Base-by-base conservation (phyloP, 2,797 vertebrate species). In the Pipistrellus pipistrellus region DNA sequence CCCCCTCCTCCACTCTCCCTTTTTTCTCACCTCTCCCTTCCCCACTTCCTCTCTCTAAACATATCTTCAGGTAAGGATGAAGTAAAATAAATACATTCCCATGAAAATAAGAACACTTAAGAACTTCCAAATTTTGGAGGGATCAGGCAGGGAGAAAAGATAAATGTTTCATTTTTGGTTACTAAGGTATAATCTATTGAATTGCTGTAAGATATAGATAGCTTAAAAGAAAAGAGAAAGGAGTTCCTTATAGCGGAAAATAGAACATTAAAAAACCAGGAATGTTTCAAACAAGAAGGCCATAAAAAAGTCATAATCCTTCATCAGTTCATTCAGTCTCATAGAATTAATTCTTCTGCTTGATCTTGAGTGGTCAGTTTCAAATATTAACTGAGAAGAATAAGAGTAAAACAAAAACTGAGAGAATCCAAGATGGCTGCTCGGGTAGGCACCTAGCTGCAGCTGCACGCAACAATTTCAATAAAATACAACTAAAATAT, bases 351-450 rank as follows among this genome's bases (percentile, higher is more conserved):
- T 44, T 44, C 44, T 44, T 44, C 44, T 44, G 44, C 44, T 44
- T 44, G 44, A 44, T 44, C 10, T 44, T 44, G 44, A 32, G 38
- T 88, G 66, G n/a, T 14, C 48, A 69, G 62, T 78, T 78, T 68
- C 35, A 55, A 32, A 68, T 23, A 8, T 88, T 78, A 53, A 78
- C 62, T 38, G 69, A 86, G 69, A 38, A 68, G 44, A 44, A 76
- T 88, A 59, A 68, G 48, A 78, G 35, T 78, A 78, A 78, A 77
- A 88, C 86, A 68, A n/a, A 75, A 55, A 69, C 46, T 88, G n/a
- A n/a, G n/a, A n/a, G n/a, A n/a, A n/a, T n/a, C n/a, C n/a, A n/a
- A n/a, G n/a, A n/a, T n/a, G n/a, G n/a, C n/a, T n/a, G n/a, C n/a
- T n/a, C n/a, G n/a, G n/a, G n/a, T n/a, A n/a, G n/a, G n/a, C n/a